These are phyloP conservation scores for Nothocercus nigrocapillus DNA, from an alignment of 2,113 vertebrate species.

Conservation along the genomic window DNA sequence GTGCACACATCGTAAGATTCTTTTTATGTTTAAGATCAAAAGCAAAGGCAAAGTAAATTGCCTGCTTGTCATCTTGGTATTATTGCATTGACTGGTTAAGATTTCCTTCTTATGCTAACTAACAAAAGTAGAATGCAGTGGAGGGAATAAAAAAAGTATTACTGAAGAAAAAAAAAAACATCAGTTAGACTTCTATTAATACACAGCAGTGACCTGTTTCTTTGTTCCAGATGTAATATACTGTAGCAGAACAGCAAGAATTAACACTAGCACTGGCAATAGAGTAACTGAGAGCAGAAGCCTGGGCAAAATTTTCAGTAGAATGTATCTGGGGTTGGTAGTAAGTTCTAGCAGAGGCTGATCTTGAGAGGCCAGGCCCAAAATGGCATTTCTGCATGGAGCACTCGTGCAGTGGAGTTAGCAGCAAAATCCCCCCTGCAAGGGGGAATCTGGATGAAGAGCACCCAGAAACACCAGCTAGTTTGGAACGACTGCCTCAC, in stretches of 20 bases:
- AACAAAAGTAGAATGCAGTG: not conserved
- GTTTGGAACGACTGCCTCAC: not conserved
- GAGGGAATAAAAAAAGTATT: not conserved
- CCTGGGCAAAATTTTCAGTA: not conserved
- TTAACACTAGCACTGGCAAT: not conserved
- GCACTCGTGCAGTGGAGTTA: not conserved
- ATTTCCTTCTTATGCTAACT: not conserved
- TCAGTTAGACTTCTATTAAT: not conserved
- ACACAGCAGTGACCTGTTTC: not conserved
- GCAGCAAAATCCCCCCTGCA: not conserved
- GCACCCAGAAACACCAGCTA: not conserved
- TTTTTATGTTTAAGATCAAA: conserved; percentile 66
- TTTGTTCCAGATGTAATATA: not conserved
- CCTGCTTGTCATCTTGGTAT: conserved; percentile 40
- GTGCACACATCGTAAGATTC: not conserved
- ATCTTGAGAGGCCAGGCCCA: not conserved
- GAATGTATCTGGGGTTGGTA: not conserved
- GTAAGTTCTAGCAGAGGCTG: not conserved
- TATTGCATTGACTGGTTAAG: conserved; percentile 17
- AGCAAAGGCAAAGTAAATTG: conserved; percentile 58
- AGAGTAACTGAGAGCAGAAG: not conserved
- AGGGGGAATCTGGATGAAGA: not conserved
- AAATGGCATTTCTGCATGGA: not conserved
- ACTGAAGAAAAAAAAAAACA: not conserved
- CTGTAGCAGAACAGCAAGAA: not conserved